Base-by-base conservation (phyloP, 1,140 invertebrate species). In the Pseudoatta argentina region DNA sequence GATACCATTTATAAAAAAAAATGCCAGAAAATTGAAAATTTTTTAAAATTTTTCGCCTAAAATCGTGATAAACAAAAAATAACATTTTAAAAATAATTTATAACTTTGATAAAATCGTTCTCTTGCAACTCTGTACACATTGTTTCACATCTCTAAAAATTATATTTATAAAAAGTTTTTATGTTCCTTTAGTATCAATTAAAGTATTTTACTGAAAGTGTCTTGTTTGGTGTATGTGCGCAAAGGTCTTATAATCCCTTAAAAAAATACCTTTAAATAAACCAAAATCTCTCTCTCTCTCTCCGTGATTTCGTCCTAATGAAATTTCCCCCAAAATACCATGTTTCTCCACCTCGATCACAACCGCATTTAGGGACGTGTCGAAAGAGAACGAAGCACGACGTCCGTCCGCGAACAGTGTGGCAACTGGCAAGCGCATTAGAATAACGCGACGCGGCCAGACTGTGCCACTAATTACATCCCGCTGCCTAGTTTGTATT, bases 401-500 rank as follows among this genome's bases (percentile, higher is more conserved):
- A 39, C 64, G 55, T 59, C n/a, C 59, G 55, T 59, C n/a, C 78
- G n/a, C n/a, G 59, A 27, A 69, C 30, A 24, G 63, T 67, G 64
- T 39, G 61, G 82, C 77, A 89, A 83, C 73, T 53, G 78, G 75
- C 27, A 64, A 44, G 21, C 81, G 57, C 89, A 89, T 90, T 89
- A 90, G 89, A 89, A 87, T 88, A 90, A 90, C 73, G 82, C 83
- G 55, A 44, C 69, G 79, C 24, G 79, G 24, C 72, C 86, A 87
- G 76, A 51, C 86, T 85, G 89, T 27, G 16, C 83, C 75, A 77
- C 91, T 92, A 92, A 92, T 92, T 92, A 92, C 91, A 18, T 72
- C 34, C 89, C 87, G 91, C 87, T 87, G 39, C 61, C 48, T 91
- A 91, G 91, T 92, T 92, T 92, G 92, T 91, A 92, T 92, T 92